phyloP scores from a whole-genome alignment of 2,113 vertebrate genomes.

The Spheniscus mendiculus region DNA sequence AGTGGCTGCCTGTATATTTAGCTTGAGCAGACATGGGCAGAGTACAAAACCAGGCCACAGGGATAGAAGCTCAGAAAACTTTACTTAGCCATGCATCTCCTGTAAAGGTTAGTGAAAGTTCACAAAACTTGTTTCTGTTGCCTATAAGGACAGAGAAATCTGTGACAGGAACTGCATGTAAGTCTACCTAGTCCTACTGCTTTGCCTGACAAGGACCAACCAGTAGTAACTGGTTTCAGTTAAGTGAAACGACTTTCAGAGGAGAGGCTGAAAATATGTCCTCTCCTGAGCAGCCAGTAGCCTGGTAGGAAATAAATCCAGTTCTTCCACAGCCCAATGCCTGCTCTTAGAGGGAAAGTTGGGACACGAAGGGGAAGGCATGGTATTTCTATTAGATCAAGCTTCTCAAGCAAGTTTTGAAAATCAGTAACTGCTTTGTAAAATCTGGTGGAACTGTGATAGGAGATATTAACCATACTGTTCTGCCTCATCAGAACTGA shows the following conservation, averaged over 20 bases:
- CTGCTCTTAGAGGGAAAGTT: neutral
- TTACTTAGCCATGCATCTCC: neutral
- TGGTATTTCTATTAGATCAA: neutral
- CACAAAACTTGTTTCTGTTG: neutral
- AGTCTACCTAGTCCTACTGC: neutral
- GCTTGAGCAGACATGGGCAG: neutral
- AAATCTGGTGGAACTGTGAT: neutral
- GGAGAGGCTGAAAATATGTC: neutral
- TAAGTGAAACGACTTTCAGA: neutral
- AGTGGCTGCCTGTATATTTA: neutral
- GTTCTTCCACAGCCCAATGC: neutral
- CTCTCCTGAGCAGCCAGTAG: neutral
- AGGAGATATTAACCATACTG: neutral
- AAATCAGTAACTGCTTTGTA: neutral
- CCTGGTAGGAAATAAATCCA: neutral
- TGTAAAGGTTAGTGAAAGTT: neutral
- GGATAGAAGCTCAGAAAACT: neutral
- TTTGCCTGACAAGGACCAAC: neutral
- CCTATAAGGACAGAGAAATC: neutral
- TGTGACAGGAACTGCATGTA: neutral
- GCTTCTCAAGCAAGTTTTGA: neutral
- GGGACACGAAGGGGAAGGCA: neutral
- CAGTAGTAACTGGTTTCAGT: neutral
- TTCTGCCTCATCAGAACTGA: neutral
- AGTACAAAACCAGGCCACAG: neutral